phyloP scores from a whole-genome alignment of 2,113 vertebrate species.

The Cyphotilapia sp. region DNA sequence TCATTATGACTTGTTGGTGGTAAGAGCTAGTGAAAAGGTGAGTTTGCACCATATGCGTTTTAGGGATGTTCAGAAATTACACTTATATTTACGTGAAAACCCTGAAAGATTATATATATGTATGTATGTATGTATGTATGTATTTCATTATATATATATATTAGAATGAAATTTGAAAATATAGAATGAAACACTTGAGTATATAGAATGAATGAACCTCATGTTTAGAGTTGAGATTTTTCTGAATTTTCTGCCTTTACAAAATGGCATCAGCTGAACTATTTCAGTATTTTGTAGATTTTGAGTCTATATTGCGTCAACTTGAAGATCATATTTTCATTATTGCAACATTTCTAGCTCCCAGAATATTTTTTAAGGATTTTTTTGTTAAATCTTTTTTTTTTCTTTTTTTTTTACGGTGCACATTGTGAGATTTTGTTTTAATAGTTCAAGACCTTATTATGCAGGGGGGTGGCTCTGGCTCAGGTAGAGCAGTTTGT shows the following conservation, averaged over 20 bases:
- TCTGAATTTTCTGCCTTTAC: not conserved
- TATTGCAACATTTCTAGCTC: not conserved
- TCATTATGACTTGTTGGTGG: not conserved
- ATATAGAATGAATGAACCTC: not conserved
- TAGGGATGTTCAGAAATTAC: not conserved
- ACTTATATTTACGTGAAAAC: not conserved
- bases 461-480: not conserved
- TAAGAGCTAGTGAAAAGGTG: not conserved
- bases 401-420: accelerated
- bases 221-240: not conserved
- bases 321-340: not conserved
- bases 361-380: not conserved
- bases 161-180: not conserved
- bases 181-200: not conserved
- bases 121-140: accelerated
- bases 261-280: not conserved
- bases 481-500: not conserved
- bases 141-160: too few species aligned
- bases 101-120: not conserved
- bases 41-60: not conserved
- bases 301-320: not conserved
- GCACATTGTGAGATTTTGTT: not conserved
- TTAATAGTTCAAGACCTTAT: not conserved
- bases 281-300: not conserved
- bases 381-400: not conserved